A percentile compares a stretch with the other conserved stretches of the same genome.
These are phyloP conservation scores for Rotaria socialis DNA, from an alignment of 2,888 invertebrate genomes.

Conservation along the genomic window DNA sequence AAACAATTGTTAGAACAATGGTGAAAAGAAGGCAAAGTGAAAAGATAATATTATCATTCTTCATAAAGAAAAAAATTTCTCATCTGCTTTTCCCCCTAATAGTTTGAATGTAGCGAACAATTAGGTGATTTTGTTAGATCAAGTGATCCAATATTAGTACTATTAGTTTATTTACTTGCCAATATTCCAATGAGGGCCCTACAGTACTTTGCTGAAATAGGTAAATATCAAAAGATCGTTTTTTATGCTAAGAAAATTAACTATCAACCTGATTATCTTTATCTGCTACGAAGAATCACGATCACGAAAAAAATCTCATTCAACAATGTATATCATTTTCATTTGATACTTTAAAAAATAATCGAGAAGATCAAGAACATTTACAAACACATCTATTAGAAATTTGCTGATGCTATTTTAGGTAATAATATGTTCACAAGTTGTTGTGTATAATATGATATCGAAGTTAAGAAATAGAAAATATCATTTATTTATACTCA, in stretches of 20 bases:
- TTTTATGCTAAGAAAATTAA: slow-evolving; percentile 95
- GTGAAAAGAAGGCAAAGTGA: slow-evolving; percentile 78
- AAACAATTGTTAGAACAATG: slow-evolving; percentile 95
- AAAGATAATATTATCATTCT: background rate
- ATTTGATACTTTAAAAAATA: slow-evolving; percentile 91
- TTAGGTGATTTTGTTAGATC: slow-evolving; percentile 94
- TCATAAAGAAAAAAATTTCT: no score
- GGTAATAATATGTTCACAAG: slow-evolving; percentile 96
- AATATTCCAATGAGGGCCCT: slow-evolving; percentile 97
- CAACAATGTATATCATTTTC: slow-evolving; percentile 97
- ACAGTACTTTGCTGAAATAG: slow-evolving; percentile 98
- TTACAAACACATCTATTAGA: slow-evolving; percentile 91
- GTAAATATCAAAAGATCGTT: slow-evolving; percentile 98
- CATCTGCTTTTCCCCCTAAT: background rate
- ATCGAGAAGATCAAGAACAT: slow-evolving; percentile 88
- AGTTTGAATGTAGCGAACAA: slow-evolving; percentile 93
- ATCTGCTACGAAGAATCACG: slow-evolving; percentile 89
- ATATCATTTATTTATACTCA: no score
- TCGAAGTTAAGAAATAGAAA: no score
- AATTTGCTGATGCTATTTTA: slow-evolving; percentile 96
- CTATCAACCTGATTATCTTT: slow-evolving; percentile 94
- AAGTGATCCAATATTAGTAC: slow-evolving; percentile 87
- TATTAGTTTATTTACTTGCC: slow-evolving; percentile 92
- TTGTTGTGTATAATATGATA: no score
- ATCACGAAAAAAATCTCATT: slow-evolving; percentile 97